Base-by-base conservation (phyloP, 2,113 vertebrate species). In the Proteles cristata region DNA sequence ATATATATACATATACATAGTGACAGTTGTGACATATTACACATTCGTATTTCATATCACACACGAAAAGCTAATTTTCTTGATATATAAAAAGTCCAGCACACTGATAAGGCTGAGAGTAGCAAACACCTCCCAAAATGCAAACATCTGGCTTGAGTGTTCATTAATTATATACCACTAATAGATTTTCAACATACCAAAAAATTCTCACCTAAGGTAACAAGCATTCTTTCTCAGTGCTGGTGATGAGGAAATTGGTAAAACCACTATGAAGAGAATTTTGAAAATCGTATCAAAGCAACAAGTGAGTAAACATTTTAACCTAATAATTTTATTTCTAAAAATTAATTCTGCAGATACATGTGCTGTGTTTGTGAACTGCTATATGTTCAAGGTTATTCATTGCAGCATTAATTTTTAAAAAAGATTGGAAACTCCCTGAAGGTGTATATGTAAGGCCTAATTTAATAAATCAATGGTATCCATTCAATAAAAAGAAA, bases 281-380 rank as follows among this genome's bases (percentile, higher is more conserved):
- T 35, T 6, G 3, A 12, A 63, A 89, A 66, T 17, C 53, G 8
- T 39, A 21, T 33, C 25, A 86, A 81, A 76, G 17, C 21, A 71
- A 69, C 28, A 69, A 11, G 23, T 8, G 5, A 45, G 17, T 11
- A 35, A 25, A 23, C 0, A 0, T 65, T 39, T 87, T 39, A n/a
- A 65, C 1, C 19, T 14, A 74, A 45, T 23, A 31, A 16, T 50
- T 94, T 50, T 26, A 50, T n/a, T 50, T 91, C 26, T 31, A 58
- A 77, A 88, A 71, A 53, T 33, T 63, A 50, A 50, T 73, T 82
- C 45, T 94, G 2, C 5, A 45, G 0, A 45, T 65, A 6, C 9
- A 39, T 4, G 33, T 92, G 25, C 2, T 26, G 3, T 28, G 83
- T 65, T 14, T 61, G 5, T 77, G 39, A 89, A 23, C 28, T 61